Base-by-base conservation (phyloP, 1,140 invertebrate genomes). In the Camponotus floridanus region DNA sequence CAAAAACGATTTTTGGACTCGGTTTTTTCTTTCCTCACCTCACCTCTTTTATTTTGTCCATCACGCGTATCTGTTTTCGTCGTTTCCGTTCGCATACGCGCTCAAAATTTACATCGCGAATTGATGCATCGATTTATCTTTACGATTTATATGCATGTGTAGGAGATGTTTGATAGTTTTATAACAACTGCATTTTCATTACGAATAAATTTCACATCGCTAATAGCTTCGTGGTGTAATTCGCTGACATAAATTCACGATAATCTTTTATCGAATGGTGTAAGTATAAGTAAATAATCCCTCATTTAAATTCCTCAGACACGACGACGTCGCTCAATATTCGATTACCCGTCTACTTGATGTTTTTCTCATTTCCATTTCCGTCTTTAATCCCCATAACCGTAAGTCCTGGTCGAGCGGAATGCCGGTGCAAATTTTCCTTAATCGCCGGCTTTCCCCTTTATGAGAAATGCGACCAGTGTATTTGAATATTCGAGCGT, bases 11-110 rank as follows among this genome's bases (percentile, higher is more conserved):
- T 31, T 45, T 26, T 42, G 31, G 36, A 33, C 4, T 86, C 55
- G 55, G 67, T 83, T 65, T 55, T 65, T 85, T 76, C 31, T 64
- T 33, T 76, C 68, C 85, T 88, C 76, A 39, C 36, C 36, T 39
- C 36, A 4, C 76, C 87, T 86, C 48, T 89, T 80, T 88, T 61
- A 42, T 36, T 51, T 76, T 74, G 73, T 88, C 85, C 65, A 80
- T 85, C 51, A 3, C 6, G 11, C 11, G 5, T 36, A 45, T 42
- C 15, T 39, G 31, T 55, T 21, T 26, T 55, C 33, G 13, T 31
- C 81, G 45, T 18, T 31, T 15, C 57, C 48, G 18, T 21, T 48
- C 67, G 31, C 45, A 36, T n/a, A 85, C 18, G 76, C n/a, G 39
- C 15, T 62, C 39, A n/a, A 73, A 74, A 45, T 61, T 73, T 21